Base-by-base conservation (phyloP, 1,140 invertebrate genomes). In the Sarcophaga bullata region DNA sequence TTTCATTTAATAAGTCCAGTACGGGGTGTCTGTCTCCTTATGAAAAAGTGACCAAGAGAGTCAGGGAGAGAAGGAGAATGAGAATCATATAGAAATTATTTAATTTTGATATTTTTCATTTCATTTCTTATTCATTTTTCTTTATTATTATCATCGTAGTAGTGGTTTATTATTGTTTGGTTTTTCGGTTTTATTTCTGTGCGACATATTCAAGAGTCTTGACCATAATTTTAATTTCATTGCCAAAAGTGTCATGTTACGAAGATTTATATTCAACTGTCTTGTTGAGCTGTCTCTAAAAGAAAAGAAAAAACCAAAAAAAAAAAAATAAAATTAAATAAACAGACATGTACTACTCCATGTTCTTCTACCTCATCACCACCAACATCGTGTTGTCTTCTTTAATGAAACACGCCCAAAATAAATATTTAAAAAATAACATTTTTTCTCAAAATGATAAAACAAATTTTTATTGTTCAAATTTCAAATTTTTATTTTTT, bases 241-340 rank as follows among this genome's bases (percentile, higher is more conserved):
- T 89, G 88, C 87, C 87, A 89, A 89, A 89, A 89, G 88, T 89
- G 88, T 89, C 88, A 89, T 89, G 88, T 89, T 88, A 87, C 87
- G 85, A 85, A 88, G 88, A 89, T 89, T 89, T 89, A 89, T 89
- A 88, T 84, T 85, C 86, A 78, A 78, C n/a, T 62, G 52, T 68
- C 80, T 62, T 58, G 80, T 68, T 68, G 80, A 80, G 37, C 75
- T 78, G 52, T 78, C 72, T 76, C 15, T 17, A 48, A 37, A 37
- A 37, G 25, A 37, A 37, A 37, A 4, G 25, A 37, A 37, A 37
- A 37, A 37, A 37, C 25, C 25, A 37, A 37, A 37, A 37, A 37
- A 1, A 37, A 37, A 37, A 1, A 37, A 37, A 37, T 4, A 37
- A 49, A 46, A 47, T n/a, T n/a, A n/a, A 47, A 37, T 13, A 47